Evolutionary conservation across 2,888 invertebrate genomes (phyloP).

Genomic region (Dryobota labecula): DNA sequence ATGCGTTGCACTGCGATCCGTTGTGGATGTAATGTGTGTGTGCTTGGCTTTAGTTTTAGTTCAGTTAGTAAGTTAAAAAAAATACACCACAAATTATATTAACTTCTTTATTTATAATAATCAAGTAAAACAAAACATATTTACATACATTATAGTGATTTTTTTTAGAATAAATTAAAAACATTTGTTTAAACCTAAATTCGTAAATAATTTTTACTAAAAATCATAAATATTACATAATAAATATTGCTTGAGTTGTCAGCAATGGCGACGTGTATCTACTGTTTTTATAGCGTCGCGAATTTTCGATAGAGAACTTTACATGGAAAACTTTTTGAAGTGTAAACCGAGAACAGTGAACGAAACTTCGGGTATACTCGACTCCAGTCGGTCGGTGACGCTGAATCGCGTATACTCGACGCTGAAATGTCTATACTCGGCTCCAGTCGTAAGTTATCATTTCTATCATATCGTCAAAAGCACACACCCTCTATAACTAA

Average conservation of each 20-base stretch:
- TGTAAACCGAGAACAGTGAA: no score
- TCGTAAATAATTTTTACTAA: conserved; percentile 34
- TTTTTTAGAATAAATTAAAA: conserved; percentile 50
- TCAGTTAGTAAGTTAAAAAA: neutral
- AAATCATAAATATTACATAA: neutral
- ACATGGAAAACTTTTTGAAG: neutral
- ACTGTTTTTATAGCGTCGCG: neutral
- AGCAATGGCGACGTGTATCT: neutral
- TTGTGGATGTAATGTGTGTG: no score
- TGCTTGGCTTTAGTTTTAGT: neutral
- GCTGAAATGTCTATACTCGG: no score
- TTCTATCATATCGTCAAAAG: no score
- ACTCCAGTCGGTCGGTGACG: no score
- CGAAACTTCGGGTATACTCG: no score
- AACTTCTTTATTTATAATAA: conserved; percentile 54
- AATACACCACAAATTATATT: conserved; percentile 28
- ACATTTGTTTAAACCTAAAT: conserved; percentile 43
- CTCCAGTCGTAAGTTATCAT: no score
- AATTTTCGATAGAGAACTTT: neutral
- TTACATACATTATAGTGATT: conserved; percentile 41
- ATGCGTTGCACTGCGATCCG: no score
- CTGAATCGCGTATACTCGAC: no score
- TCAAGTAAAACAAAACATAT: conserved; percentile 54
- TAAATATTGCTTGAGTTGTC: neutral
- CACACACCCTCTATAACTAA: no score